phyloP scores from a whole-genome alignment of 2,113 vertebrate genomes.

The Sialia sialis region DNA sequence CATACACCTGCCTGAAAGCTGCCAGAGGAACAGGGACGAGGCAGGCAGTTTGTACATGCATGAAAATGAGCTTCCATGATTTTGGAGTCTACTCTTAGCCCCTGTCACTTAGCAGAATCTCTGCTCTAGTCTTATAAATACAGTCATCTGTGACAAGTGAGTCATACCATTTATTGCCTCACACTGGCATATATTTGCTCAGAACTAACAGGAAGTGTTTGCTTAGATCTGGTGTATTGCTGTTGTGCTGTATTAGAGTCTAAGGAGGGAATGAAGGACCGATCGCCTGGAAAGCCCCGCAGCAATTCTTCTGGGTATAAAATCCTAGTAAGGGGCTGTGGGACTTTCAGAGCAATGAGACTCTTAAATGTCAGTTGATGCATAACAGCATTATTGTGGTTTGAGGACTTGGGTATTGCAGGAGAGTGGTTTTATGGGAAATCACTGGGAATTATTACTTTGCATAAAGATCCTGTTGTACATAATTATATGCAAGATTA shows the following conservation, averaged over 20 bases:
- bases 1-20: neutral
- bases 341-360: neutral
- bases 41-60: neutral
- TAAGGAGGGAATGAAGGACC: rapidly evolving
- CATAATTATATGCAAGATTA: neutral
- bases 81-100: neutral
- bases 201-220: neutral
- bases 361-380: neutral
- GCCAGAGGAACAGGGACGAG: neutral
- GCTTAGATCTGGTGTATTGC: neutral
- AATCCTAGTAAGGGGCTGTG: neutral
- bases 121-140: neutral
- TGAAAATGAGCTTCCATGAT: neutral
- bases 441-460: neutral
- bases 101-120: neutral
- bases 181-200: neutral
- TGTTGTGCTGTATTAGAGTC: neutral
- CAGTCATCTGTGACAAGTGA: neutral
- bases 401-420: neutral
- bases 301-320: neutral
- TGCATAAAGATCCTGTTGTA: neutral
- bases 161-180: neutral
- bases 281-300: neutral
- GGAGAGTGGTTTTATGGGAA: neutral
- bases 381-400: neutral